Evolutionary conservation across 2,797 vertebrate species (phyloP).

Genomic region (Hephaestus fuliginosus): DNA sequence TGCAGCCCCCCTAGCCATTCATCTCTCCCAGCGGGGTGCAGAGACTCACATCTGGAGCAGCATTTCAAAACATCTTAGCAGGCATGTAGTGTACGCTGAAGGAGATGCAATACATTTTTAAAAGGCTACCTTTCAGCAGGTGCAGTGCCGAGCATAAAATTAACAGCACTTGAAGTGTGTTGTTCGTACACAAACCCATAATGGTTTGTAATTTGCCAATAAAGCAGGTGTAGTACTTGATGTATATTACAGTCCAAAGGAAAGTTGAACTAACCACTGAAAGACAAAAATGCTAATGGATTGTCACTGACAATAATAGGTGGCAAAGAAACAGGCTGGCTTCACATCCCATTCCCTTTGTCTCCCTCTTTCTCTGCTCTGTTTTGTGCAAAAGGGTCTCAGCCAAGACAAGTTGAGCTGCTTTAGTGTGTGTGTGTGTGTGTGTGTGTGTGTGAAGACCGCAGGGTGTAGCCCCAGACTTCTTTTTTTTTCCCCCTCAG

Average conservation of each 20-base stretch:
- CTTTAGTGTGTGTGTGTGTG: constrained; percentile 49
- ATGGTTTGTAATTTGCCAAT: constrained; percentile 35
- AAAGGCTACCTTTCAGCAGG: constrained; percentile 46
- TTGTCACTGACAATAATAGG: constrained; percentile 39
- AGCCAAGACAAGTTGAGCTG: constrained; percentile 71
- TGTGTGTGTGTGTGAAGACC: constrained; percentile 37
- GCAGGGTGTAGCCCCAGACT: constrained; percentile 74
- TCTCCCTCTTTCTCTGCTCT: constrained; percentile 49
- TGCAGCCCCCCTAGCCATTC: constrained; percentile 72
- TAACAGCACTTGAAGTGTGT: constrained; percentile 38
- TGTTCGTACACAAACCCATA: constrained; percentile 20
- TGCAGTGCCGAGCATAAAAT: constrained; percentile 47
- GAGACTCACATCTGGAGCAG: constrained; percentile 76
- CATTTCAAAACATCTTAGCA: constrained; percentile 72
- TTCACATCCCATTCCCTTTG: constrained; percentile 58
- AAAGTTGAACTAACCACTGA: constrained; percentile 19
- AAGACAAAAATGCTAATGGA: constrained; percentile 20
- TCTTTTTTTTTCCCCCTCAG: constrained; percentile 63
- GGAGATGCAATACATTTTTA: constrained; percentile 51
- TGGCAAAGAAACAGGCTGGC: constrained; percentile 31
- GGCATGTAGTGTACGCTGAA: constrained; percentile 39
- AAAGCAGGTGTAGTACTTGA: constrained; percentile 43
- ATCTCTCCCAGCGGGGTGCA: constrained; percentile 72
- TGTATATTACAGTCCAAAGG: not conserved
- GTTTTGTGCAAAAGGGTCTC: constrained; percentile 61